A percentile compares a stretch with the other conserved stretches of the same genome.
These are phyloP conservation scores for Siderastrea radians DNA, from an alignment of 92 coral and sea anemone genomes.

Conservation along the genomic window DNA sequence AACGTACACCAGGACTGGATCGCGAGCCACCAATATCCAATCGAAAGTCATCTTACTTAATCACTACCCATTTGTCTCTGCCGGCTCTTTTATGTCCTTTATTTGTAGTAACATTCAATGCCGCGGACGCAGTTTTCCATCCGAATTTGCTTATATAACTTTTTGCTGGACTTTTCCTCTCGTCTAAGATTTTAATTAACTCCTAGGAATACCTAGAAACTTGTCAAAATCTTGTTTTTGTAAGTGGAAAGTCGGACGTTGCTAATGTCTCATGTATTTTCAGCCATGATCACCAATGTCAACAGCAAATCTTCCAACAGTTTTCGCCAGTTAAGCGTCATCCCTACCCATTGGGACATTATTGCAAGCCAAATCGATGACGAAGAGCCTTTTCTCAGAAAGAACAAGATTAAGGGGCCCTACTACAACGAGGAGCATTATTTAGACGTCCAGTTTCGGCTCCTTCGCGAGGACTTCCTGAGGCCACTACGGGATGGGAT, in stretches of 20 bases:
- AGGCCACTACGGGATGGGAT: slow-evolving; percentile 93
- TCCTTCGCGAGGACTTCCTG: slow-evolving; percentile 94
- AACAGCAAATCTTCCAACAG: slow-evolving; percentile 82
- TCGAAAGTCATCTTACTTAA: no score
- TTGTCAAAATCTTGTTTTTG: no score
- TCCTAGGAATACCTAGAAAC: no score
- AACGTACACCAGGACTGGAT: no score
- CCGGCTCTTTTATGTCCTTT: no score
- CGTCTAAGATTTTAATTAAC: no score
- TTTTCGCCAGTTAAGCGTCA: slow-evolving; percentile 83
- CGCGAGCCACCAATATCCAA: no score
- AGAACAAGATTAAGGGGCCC: slow-evolving; percentile 80
- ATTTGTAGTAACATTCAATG: no score
- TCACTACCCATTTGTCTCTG: no score
- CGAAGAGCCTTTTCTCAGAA: slow-evolving; percentile 66
- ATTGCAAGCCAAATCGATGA: slow-evolving; percentile 63
- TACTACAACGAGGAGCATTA: slow-evolving; percentile 81
- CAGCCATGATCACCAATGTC: slow-evolving; percentile 46
- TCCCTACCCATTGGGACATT: slow-evolving; percentile 80
- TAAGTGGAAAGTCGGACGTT: not conserved
- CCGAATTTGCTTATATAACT: no score
- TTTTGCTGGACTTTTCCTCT: no score
- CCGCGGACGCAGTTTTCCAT: no score
- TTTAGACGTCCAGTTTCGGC: slow-evolving; percentile 95
- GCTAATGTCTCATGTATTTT: not conserved